phyloP scores from a whole-genome alignment of 1,140 invertebrate genomes.

The Drosophila pallidifrons region DNA sequence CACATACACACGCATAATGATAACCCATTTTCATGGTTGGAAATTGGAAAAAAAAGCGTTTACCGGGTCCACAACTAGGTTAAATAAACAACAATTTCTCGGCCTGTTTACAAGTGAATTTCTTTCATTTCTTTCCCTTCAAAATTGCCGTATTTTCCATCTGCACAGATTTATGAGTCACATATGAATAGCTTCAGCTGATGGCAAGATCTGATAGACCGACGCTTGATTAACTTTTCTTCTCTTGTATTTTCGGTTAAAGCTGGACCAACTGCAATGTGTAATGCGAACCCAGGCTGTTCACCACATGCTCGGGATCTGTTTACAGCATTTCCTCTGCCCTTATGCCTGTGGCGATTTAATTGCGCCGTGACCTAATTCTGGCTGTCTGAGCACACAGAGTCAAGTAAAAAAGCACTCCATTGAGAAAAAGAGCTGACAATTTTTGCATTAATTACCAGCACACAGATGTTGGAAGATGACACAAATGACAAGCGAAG shows the following conservation, averaged over 20 bases:
- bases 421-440: slow-evolving; percentile 16
- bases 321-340: slow-evolving; percentile 47
- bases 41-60: slow-evolving; percentile 48
- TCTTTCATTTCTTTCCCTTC: slow-evolving; percentile 27
- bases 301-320: slow-evolving; percentile 60
- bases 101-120: slow-evolving; percentile 65
- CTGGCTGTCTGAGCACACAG: slow-evolving; percentile 6
- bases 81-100: slow-evolving; percentile 65
- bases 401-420: not conserved
- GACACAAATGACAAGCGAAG: slow-evolving; percentile 11
- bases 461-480: slow-evolving; percentile 34
- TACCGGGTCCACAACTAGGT: slow-evolving; percentile 51
- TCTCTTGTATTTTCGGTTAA: not conserved
- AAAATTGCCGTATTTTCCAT: slow-evolving; percentile 2
- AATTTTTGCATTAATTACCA: slow-evolving; percentile 49
- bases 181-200: slow-evolving; percentile 45
- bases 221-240: slow-evolving; percentile 34
- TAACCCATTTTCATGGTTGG: slow-evolving; percentile 62
- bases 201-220: slow-evolving; percentile 42
- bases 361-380: slow-evolving; percentile 61
- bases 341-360: slow-evolving; percentile 25
- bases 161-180: slow-evolving; percentile 47
- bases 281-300: slow-evolving; percentile 11
- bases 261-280: not conserved
- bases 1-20: slow-evolving; percentile 58